Evolutionary conservation across 2,797 vertebrate genomes (phyloP).

Genomic region (Phalanger gymnotis): DNA sequence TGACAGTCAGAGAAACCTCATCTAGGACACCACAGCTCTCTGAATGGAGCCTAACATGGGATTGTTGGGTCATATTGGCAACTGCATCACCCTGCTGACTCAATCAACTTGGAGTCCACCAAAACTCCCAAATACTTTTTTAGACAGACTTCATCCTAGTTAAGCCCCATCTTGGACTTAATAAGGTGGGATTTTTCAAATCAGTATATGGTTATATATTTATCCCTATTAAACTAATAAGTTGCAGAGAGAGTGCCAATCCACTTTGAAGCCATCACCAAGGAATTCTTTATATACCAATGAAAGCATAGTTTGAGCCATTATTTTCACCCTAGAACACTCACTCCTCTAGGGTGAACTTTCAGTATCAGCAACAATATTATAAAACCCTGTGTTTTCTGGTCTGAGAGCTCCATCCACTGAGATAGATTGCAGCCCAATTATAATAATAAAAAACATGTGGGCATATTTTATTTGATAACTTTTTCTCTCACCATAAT

Average conservation of each 20-base stretch:
- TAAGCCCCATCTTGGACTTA: not conserved
- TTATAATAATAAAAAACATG: not conserved
- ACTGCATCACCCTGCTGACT: not conserved
- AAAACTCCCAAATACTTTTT: not conserved
- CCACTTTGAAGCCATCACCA: not conserved
- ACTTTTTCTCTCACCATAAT: not conserved
- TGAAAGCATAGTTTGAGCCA: not conserved
- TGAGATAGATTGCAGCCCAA: not conserved
- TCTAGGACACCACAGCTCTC: not conserved
- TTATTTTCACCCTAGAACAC: not conserved
- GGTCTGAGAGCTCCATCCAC: not conserved
- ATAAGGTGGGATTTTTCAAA: not conserved
- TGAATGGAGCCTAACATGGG: not conserved
- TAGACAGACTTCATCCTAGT: not conserved
- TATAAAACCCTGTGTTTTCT: not conserved
- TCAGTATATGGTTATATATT: not conserved
- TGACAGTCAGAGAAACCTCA: not conserved
- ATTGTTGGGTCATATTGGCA: not conserved
- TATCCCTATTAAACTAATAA: not conserved
- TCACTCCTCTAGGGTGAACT: not conserved
- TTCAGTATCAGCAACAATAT: not conserved
- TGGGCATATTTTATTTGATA: not conserved
- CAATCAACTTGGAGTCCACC: not conserved
- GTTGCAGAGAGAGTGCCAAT: not conserved
- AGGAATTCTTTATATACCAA: not conserved